phyloP scores from a whole-genome alignment of 1,140 invertebrate species.

The Mizuhopecten yessoensis region DNA sequence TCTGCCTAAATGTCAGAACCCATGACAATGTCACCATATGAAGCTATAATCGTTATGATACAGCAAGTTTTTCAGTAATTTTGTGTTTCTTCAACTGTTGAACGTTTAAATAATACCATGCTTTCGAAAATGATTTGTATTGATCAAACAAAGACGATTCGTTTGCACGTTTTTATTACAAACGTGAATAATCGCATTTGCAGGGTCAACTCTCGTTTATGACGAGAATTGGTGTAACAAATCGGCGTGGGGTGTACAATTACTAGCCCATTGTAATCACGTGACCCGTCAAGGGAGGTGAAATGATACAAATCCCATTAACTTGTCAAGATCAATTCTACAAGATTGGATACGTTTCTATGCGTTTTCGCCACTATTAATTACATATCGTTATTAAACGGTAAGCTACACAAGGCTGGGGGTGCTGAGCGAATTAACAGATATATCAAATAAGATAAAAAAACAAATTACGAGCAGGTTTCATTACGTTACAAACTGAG shows the following conservation, averaged over 20 bases:
- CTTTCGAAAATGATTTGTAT: no score
- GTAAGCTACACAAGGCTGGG: background rate
- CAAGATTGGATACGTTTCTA: slow-evolving; percentile 17
- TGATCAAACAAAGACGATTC: no score
- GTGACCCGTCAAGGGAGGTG: slow-evolving; percentile 22
- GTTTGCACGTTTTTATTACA: background rate
- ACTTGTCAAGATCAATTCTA: slow-evolving; percentile 19
- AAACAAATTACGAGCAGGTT: background rate
- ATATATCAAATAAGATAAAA: background rate
- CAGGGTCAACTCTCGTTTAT: slow-evolving; percentile 12
- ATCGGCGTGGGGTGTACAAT: background rate
- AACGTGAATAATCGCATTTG: background rate
- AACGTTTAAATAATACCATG: no score
- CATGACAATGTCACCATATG: no score
- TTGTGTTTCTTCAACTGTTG: no score
- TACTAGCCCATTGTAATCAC: background rate
- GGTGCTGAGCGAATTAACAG: background rate
- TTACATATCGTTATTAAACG: background rate
- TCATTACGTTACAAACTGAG: background rate
- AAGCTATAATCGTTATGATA: no score
- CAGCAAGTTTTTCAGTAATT: no score
- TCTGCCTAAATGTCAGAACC: no score
- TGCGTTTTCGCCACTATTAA: slow-evolving; percentile 11
- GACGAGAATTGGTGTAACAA: background rate
- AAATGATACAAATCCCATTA: slow-evolving; percentile 28